These are phyloP conservation scores for Polymixis flavicincta DNA, from an alignment of 2,888 invertebrate species.

Conservation along the genomic window DNA sequence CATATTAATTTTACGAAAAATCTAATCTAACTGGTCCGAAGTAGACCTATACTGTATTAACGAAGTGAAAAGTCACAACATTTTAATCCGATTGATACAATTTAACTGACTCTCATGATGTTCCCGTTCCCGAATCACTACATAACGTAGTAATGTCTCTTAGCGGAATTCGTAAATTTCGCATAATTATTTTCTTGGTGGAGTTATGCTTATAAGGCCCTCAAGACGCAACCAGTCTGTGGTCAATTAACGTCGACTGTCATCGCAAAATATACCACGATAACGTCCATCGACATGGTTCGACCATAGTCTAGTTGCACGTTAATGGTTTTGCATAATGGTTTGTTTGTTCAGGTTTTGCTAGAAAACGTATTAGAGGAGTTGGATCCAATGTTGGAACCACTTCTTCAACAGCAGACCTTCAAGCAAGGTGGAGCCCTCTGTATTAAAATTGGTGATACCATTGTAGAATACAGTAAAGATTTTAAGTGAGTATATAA, in stretches of 20 bases:
- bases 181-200: too few species aligned
- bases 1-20: too few species aligned
- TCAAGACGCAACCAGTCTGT: neutral
- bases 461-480: conserved; percentile 96
- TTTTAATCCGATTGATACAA: too few species aligned
- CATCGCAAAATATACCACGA: neutral
- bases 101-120: too few species aligned
- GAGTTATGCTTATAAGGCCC: neutral
- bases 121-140: too few species aligned
- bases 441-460: conserved; percentile 97
- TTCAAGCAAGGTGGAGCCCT: conserved; percentile 97
- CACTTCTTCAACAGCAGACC: conserved; percentile 96
- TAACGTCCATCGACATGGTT: neutral
- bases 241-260: neutral
- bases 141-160: too few species aligned
- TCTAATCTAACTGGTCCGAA: too few species aligned
- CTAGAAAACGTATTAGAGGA: conserved; percentile 98
- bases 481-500: conserved; percentile 92
- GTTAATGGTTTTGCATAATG: neutral
- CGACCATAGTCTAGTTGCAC: neutral
- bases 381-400: conserved; percentile 97
- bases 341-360: conserved; percentile 89
- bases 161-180: too few species aligned
- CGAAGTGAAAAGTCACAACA: too few species aligned
- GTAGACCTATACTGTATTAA: too few species aligned